Percentiles rank a stretch among this genome's conserved stretches.
These are phyloP conservation scores for Okapia johnstoni DNA, from an alignment of 2,113 vertebrate species.

Conservation along the genomic window DNA sequence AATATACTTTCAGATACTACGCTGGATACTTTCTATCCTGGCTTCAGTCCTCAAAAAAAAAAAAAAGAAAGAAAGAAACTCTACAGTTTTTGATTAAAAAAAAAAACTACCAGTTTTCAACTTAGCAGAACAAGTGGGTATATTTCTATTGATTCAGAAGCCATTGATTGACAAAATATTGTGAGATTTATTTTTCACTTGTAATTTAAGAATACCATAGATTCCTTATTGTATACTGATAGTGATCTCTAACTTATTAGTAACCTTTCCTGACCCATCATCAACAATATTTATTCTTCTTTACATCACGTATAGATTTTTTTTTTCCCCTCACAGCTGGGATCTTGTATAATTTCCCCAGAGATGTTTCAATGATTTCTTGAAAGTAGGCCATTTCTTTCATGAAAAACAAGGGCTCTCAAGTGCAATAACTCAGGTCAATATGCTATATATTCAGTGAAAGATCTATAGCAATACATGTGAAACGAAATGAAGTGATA, in stretches of 20 bases:
- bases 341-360: constrained; percentile 59
- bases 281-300: constrained; percentile 45
- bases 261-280: neutral
- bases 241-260: neutral
- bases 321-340: neutral
- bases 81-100: neutral
- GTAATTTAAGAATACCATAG: neutral
- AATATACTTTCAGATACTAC: neutral
- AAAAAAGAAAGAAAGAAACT: neutral
- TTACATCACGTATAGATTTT: constrained; percentile 24
- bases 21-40: neutral
- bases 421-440: constrained; percentile 21
- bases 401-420: neutral
- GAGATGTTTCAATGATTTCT: constrained; percentile 43
- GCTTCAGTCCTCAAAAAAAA: neutral
- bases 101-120: neutral
- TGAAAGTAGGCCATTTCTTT: constrained; percentile 28
- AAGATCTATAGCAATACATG: constrained; percentile 31
- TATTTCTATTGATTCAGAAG: neutral
- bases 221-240: neutral
- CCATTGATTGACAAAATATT: neutral
- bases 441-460: neutral
- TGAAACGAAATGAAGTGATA: constrained; percentile 8
- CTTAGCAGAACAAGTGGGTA: neutral
- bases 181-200: neutral